These are phyloP conservation scores for Aurelia coerulea DNA, from an alignment of 30 jellyfish, hydroid and myxozoan genomes.

Conservation along the genomic window DNA sequence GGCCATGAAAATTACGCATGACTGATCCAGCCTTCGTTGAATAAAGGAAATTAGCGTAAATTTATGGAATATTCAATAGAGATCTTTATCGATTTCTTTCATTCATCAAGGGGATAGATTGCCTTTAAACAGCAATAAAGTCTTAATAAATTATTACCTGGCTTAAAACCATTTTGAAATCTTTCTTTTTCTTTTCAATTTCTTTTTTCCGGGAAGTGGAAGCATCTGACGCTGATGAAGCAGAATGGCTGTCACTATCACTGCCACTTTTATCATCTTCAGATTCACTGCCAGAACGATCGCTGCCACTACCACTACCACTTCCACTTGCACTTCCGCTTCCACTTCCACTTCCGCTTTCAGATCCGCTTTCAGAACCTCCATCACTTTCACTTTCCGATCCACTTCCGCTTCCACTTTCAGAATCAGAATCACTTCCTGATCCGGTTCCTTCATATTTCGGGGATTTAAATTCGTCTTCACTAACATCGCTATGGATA, in stretches of 20 bases:
- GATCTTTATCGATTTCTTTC: no score
- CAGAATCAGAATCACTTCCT: conserved; percentile 78
- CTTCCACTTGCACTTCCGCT: conserved; percentile 54
- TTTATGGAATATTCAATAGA: no score
- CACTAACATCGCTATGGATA: conserved; percentile 58
- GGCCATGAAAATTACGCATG: no score
- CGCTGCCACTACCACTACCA: conserved; percentile 63
- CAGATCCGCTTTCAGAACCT: conserved; percentile 56
- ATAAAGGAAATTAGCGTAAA: no score
- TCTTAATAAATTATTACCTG: conserved; percentile 11
- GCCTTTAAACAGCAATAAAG: no score
- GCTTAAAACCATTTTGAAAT: conserved; percentile 48
- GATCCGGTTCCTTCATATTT: conserved; percentile 71
- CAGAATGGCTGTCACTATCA: conserved; percentile 43
- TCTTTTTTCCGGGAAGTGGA: conserved; percentile 46
- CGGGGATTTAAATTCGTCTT: conserved; percentile 88
- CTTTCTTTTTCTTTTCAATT: conserved; percentile 54
- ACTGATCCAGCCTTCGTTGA: no score
- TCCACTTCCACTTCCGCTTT: conserved; percentile 71
- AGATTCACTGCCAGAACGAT: conserved; percentile 21
- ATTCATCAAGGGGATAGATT: no score
- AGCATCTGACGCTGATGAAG: conserved; percentile 41
- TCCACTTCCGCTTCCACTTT: conserved; percentile 82
- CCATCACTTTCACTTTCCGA: conserved; percentile 74
- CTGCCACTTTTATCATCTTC: conserved; percentile 22